Conservation (phyloP, 2,888 invertebrate species). For the Phrixothrix hirtus region DNA sequence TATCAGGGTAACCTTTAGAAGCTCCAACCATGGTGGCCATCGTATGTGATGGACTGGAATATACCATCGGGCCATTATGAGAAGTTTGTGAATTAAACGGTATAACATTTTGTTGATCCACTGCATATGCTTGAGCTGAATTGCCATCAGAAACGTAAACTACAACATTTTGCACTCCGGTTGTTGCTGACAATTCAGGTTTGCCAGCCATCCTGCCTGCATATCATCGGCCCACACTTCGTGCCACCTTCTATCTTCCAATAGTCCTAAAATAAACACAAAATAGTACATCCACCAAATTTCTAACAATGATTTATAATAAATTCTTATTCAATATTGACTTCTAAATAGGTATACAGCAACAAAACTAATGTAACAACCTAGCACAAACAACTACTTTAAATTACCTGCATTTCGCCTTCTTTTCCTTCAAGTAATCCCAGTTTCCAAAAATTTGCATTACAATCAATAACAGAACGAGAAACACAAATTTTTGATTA, state of each 20-base stretch:
- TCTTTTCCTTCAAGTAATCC: slow-evolving; percentile 46
- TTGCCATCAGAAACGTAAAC: slow-evolving; percentile 64
- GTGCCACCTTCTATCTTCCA: slow-evolving; percentile 54
- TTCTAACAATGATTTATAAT: no score
- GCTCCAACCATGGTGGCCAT: slow-evolving; percentile 49
- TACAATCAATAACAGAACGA: slow-evolving; percentile 45
- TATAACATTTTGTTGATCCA: slow-evolving; percentile 56
- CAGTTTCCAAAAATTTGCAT: slow-evolving; percentile 54
- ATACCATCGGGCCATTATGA: slow-evolving; percentile 56
- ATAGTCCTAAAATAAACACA: slow-evolving; percentile 47
- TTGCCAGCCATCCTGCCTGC: slow-evolving; percentile 76
- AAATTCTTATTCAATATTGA: no score
- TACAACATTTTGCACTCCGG: slow-evolving; percentile 62
- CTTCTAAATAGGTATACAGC: slow-evolving; percentile 3
- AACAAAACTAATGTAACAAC: slow-evolving; percentile 39
- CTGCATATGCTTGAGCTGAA: slow-evolving; percentile 60
- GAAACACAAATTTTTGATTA: slow-evolving; percentile 26
- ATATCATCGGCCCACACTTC: slow-evolving; percentile 69
- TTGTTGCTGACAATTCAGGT: slow-evolving; percentile 69
- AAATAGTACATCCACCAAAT: no score
- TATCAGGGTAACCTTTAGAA: slow-evolving; percentile 42
- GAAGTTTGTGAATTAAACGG: slow-evolving; percentile 36
- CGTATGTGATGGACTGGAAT: slow-evolving; percentile 44
- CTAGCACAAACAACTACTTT: not conserved
- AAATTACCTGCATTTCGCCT: slow-evolving; percentile 58